Evolutionary conservation across 2,113 vertebrate species (phyloP).

Genomic region (Saiga tatarica): DNA sequence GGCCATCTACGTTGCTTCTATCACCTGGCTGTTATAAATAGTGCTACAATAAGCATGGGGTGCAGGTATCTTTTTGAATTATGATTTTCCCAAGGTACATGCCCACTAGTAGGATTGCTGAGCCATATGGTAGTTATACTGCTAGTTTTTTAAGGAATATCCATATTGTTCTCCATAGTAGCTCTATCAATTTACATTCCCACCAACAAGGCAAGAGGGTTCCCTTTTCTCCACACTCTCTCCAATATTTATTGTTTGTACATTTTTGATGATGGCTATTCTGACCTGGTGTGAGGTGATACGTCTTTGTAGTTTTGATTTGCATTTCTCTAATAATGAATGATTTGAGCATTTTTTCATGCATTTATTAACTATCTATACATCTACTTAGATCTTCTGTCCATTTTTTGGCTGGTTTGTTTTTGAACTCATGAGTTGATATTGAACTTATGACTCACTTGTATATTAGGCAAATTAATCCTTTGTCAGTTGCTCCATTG

Average conservation of each 20-base stretch:
- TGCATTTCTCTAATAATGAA: background rate
- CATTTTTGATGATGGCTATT: background rate
- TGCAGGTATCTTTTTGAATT: background rate
- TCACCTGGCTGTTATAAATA: background rate
- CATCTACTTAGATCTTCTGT: background rate
- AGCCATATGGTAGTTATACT: background rate
- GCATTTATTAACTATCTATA: background rate
- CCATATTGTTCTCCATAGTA: background rate
- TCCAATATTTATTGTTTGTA: background rate
- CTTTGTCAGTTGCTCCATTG: background rate
- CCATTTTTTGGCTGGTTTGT: background rate
- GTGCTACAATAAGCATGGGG: background rate
- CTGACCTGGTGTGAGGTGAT: background rate
- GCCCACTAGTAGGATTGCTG: background rate
- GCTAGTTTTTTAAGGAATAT: background rate
- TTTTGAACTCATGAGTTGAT: background rate
- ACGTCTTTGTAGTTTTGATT: background rate
- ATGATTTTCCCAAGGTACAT: background rate
- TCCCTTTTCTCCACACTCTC: background rate
- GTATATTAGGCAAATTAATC: background rate
- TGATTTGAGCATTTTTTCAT: background rate
- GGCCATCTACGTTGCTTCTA: background rate
- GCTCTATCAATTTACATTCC: background rate
- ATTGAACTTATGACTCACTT: background rate
- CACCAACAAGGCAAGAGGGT: background rate